Evolutionary conservation across 2,888 invertebrate species (phyloP).

Genomic region (Phymatocera aterrima): DNA sequence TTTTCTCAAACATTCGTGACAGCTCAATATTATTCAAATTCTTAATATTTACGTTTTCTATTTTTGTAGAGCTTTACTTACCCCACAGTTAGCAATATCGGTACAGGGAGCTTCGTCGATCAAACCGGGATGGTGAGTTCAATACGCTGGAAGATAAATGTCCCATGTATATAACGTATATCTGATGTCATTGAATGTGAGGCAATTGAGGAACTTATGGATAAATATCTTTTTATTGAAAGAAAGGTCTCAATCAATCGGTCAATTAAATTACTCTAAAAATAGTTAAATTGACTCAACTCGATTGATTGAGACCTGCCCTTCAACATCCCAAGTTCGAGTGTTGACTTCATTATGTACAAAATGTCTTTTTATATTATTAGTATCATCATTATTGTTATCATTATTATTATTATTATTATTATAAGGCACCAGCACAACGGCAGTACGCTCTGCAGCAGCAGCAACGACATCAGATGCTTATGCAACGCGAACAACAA

Average conservation of each 20-base stretch:
- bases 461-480: constrained; percentile 72
- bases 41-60: background rate
- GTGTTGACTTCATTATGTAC: too few species aligned
- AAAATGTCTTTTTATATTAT: too few species aligned
- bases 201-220: too few species aligned
- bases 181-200: background rate
- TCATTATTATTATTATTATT: too few species aligned
- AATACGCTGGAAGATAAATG: background rate
- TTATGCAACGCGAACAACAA: constrained; percentile 65
- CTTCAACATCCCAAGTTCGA: too few species aligned
- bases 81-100: constrained; percentile 27
- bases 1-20: background rate
- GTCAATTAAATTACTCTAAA: too few species aligned
- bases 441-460: constrained; percentile 76
- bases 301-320: too few species aligned
- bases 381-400: too few species aligned
- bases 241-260: too few species aligned
- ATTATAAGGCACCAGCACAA: constrained; percentile 68
- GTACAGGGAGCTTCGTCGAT: background rate
- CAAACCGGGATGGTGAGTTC: background rate
- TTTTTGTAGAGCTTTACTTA: constrained; percentile 20
- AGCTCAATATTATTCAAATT: background rate
- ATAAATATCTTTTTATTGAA: too few species aligned
- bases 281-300: too few species aligned
- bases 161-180: background rate